These are phyloP conservation scores for Orius laevigatus DNA, from an alignment of 1,140 invertebrate genomes.

Conservation along the genomic window DNA sequence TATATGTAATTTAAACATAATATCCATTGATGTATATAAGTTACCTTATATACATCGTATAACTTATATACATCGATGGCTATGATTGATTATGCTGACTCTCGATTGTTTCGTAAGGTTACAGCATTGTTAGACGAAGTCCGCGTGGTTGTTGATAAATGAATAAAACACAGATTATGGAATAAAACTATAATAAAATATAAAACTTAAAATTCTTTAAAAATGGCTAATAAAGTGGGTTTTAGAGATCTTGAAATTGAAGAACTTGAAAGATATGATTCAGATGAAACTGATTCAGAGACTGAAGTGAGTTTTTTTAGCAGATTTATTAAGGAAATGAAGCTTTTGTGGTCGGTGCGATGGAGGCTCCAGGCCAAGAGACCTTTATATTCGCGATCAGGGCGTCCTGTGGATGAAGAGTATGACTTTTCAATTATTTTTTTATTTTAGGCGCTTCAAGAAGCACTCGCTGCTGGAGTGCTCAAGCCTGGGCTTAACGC, in stretches of 20 bases:
- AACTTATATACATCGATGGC: no score
- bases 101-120: no score
- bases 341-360: background rate
- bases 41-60: no score
- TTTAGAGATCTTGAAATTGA: slow-evolving; percentile 3
- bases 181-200: no score
- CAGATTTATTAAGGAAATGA: background rate
- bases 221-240: background rate
- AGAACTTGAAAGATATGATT: slow-evolving; percentile 1
- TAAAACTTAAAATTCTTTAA: background rate
- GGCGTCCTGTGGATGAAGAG: background rate
- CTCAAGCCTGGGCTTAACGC: slow-evolving; percentile 71
- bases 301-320: slow-evolving; percentile 9
- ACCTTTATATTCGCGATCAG: no score
- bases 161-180: no score
- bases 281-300: slow-evolving; percentile 14
- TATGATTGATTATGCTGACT: no score
- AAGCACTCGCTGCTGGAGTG: slow-evolving; percentile 61
- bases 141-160: no score
- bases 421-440: slow-evolving; percentile 11
- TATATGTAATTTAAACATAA: no score
- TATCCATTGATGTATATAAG: no score
- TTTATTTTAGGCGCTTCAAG: slow-evolving; percentile 44
- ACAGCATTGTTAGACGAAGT: no score
- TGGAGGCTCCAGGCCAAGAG: no score